Evolutionary conservation across 2,797 vertebrate species (phyloP).

Genomic region (Girardinus metallicus): DNA sequence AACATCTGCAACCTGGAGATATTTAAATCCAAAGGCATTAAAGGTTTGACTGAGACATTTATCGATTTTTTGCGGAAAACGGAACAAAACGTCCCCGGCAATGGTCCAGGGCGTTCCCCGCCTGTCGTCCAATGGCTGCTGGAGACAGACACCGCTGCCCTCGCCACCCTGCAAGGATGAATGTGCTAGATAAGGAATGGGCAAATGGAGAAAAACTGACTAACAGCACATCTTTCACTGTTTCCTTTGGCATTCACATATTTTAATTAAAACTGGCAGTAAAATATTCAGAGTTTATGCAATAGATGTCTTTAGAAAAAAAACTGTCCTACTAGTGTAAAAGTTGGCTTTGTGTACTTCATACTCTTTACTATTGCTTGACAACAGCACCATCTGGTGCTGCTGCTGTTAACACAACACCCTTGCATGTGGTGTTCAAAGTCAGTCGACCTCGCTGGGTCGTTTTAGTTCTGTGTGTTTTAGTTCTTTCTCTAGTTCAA

Average conservation of each 20-base stretch:
- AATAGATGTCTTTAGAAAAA: background rate
- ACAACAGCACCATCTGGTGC: conserved; percentile 55
- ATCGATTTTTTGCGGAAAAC: background rate
- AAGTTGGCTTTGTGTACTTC: background rate
- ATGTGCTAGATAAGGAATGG: no score
- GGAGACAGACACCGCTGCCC: no score
- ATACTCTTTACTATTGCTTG: background rate
- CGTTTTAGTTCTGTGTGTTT: background rate
- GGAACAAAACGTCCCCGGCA: background rate
- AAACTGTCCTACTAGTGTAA: background rate
- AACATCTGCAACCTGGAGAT: background rate
- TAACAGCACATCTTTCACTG: background rate
- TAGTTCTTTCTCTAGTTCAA: background rate
- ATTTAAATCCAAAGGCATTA: background rate
- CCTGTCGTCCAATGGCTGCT: no score
- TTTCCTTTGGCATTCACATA: background rate
- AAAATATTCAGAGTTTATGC: background rate
- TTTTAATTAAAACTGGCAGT: background rate
- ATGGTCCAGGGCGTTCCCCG: no score
- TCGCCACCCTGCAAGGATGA: no score
- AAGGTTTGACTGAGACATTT: background rate
- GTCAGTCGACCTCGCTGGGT: no score
- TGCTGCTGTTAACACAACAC: background rate
- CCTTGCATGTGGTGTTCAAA: background rate
- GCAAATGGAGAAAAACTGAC: background rate